Base-by-base conservation (phyloP, 2,113 vertebrate genomes). In the Myiopsitta monachus region DNA sequence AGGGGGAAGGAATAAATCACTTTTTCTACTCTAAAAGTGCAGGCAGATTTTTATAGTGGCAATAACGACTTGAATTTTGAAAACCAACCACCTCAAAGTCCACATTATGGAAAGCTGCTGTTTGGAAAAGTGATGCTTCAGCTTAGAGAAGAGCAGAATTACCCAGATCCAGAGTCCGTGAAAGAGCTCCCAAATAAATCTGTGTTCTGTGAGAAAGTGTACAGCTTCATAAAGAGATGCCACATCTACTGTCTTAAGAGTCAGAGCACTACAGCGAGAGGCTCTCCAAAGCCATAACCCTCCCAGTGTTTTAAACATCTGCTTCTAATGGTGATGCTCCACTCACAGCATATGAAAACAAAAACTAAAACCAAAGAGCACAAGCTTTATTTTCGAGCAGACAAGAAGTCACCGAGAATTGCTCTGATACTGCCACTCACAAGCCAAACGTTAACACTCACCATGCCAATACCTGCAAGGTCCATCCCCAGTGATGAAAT, bases 21-120 rank as follows among this genome's bases (percentile, higher is more conserved):
- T 82, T 78, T 94, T 73, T 63, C 80, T 51, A 84, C 22, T 82
- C 38, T 72, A 87, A 95, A 63, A 94, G 49, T 52, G 15, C 73
- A 92, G 73, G 54, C 31, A 39, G 78, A 63, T 90, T 91, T 90
- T 87, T 66, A 46, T 69, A 63, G 87, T 23, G 49, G 43, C 14
- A 43, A 39, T 9, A 77, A 31, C 36, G 21, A 84, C 49, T 55
- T 87, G 83, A 74, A 85, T 89, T 97, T 51, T 90, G 63, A 89
- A 61, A 95, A 94, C 52, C 76, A 64, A 95, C 51, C 43, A 47
- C 13, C 82, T 84, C 14, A 1, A 6, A 41, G 74, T 41, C 86
- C 61, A 82, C 68, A 51, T 59, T 33, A 54, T 14, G 46, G 84
- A 75, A 88, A 83, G n/a, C 72, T 87, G 70, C 36, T 49, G 13